A percentile compares a stretch with the other conserved stretches of the same genome.
Evolutionary conservation across 1,140 invertebrate species (phyloP).

Genomic region (Piezodorus guildinii): DNA sequence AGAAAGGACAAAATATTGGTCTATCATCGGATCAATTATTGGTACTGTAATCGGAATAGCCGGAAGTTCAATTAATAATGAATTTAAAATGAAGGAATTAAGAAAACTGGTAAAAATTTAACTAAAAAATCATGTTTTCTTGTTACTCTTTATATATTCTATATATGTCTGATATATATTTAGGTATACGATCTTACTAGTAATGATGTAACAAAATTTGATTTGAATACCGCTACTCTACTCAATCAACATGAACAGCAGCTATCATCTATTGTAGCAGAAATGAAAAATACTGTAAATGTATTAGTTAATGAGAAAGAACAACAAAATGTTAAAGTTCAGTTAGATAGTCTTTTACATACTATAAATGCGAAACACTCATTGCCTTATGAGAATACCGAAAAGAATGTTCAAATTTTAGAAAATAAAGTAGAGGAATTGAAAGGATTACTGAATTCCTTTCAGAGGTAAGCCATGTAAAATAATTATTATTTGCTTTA

Average conservation of each 20-base stretch:
- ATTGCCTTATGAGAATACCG: neutral
- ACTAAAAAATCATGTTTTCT: too few species aligned
- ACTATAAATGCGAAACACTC: neutral
- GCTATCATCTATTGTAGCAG: slow-evolving; percentile 9
- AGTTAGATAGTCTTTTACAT: slow-evolving; percentile 1
- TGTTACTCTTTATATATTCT: neutral
- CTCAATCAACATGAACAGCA: slow-evolving; percentile 18
- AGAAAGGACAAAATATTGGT: slow-evolving; percentile 67
- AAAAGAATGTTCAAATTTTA: neutral
- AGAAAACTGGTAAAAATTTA: slow-evolving; percentile 43
- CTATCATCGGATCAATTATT: slow-evolving; percentile 55
- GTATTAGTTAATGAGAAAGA: neutral
- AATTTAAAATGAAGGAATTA: slow-evolving; percentile 51
- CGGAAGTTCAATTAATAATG: slow-evolving; percentile 52
- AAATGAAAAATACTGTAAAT: slow-evolving; percentile 12
- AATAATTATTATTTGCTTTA: too few species aligned
- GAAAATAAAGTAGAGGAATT: slow-evolving; percentile 18
- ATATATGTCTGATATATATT: neutral
- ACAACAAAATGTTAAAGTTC: neutral
- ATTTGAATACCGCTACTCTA: slow-evolving; percentile 1
- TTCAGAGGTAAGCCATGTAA: neutral
- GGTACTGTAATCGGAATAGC: slow-evolving; percentile 54
- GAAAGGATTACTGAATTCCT: slow-evolving; percentile 9
- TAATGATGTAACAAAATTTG: neutral
- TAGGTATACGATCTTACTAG: slow-evolving; percentile 6